These are phyloP conservation scores for Macaca mulatta DNA, from an alignment of 2,113 vertebrate species.

Conservation along the genomic window DNA sequence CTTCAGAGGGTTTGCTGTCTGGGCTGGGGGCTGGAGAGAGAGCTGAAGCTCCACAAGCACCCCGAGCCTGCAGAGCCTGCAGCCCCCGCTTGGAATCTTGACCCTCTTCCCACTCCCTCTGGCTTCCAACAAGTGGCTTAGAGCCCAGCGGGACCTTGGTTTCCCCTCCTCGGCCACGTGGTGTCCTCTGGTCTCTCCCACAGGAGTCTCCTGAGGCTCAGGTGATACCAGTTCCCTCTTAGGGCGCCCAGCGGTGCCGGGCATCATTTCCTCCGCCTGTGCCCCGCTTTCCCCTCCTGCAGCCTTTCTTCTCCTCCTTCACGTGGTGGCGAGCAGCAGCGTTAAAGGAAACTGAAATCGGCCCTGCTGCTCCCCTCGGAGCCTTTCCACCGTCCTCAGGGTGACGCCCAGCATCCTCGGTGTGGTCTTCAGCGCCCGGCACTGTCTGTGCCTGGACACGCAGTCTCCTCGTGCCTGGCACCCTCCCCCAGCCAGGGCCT, in stretches of 20 bases:
- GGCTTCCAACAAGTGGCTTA: not conserved
- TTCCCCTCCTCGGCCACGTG: not conserved
- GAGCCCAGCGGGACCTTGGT: not conserved
- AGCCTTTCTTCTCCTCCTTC: not conserved
- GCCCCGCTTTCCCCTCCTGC: rapidly evolving
- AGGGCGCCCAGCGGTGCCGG: not conserved
- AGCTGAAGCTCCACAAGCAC: not conserved
- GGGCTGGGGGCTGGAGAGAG: too few relatives aligned
- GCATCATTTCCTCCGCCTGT: not conserved
- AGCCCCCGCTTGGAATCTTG: rapidly evolving
- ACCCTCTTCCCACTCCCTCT: not conserved
- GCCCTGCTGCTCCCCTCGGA: rapidly evolving
- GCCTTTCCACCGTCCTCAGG: not conserved
- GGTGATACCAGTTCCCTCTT: not conserved
- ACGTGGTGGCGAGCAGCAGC: not conserved
- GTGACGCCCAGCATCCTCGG: rapidly evolving
- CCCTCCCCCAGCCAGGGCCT: rapidly evolving
- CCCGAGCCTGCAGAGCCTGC: not conserved
- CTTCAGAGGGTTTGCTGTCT: too few relatives aligned
- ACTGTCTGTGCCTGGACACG: rapidly evolving
- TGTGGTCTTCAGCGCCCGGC: not conserved
- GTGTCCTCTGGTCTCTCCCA: not conserved
- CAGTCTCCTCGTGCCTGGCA: not conserved
- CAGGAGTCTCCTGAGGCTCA: not conserved
- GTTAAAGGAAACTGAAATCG: not conserved